Base-by-base conservation (phyloP, 2,797 vertebrate species). In the Lacerta agilis region DNA sequence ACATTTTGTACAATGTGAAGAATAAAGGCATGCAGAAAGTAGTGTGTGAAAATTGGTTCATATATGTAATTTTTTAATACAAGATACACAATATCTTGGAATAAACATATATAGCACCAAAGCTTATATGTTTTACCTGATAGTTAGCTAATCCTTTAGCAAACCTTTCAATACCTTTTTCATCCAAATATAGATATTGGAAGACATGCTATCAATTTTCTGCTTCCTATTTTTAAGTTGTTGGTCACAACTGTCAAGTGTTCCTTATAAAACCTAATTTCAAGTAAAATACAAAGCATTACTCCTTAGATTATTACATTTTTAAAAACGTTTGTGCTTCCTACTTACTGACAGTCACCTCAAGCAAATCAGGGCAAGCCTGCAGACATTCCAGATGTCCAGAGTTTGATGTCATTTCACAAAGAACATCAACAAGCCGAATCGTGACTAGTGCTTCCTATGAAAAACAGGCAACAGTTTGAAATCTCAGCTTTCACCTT, bases 401-500 rank as follows among this genome's bases (percentile, higher is more conserved):
- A 0, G 88, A 94, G 91, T 96, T 97, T 0, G 98, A 98, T 2
- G 98, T 98, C 98, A 99, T 98, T 95, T 99, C 98, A 94, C 99
- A 99, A 64, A 99, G 97, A 76, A 98, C 96, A 0, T 99, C 98
- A 8, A 99, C 97, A n/a, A 99, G 97, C 89, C 97, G 96, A 81
- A 98, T 95, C 13, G 98, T 97, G 38, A 98, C 97, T 94, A 98
- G 93, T 0, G 97, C 98, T 95, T 98, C 98, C 98, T 98, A 94
- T 76, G 87, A 90, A 97, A 91, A 95, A 94, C 93, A 96, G 66
- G 78, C 2, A 45, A 84, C 2, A 90, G 49, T 78, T 81, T 85
- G 73, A 20, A 49, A 43, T 17, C 18, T 41, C 20, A 25, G 49
- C 7, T 49, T 45, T 45, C 33, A 55, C 64, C 23, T 25, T 38